Base-by-base conservation (phyloP, 2,113 vertebrate genomes). In the Lanius ludovicianus region DNA sequence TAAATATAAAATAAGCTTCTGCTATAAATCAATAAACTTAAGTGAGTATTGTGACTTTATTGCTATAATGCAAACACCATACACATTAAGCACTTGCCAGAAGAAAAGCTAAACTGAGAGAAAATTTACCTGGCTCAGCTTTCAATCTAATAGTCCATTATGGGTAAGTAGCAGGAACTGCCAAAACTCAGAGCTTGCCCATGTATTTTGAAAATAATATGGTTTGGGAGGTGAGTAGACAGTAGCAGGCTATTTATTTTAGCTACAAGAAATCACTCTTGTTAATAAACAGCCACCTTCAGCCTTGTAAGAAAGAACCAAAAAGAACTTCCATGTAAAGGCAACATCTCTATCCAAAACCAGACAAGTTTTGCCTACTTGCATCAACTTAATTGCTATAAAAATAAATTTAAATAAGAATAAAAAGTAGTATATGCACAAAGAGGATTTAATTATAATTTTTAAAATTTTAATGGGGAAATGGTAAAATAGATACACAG, bases 91-190 rank as follows among this genome's bases (percentile, higher is more conserved):
- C 33, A 65, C 74, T 77, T 73, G 63, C 71, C 46, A 95, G 55
- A 89, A 78, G n/a, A 87, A 70, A 90, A 92, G 74, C 88, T 93
- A 97, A 60, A 62, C 15, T 69, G 59, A 90, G 56, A 41, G 50
- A 37, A 46, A 71, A 94, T 86, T 73, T 74, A 41, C 35, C 92
- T 79, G 47, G 41, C 46, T 82, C 22, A 41, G n/a, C 60, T 92
- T 93, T 92, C 65, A 92, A 39, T 62, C 77, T 69, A 74, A 57
- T 17, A 84, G 79, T 80, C 33, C 44, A 68, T 76, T 87, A 47
- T 35, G 33, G 49, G 3, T 74, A 53, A 71, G 37, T 13, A 27
- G 27, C 9, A 17, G 13, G 46, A 87, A 65, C 41, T 85, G 41
- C 57, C 90, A 88, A 94, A 70, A 69, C 46, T 89, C 47, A 56